phyloP scores from a whole-genome alignment of 2,888 invertebrate species.

The Parascotia fuliginaria region DNA sequence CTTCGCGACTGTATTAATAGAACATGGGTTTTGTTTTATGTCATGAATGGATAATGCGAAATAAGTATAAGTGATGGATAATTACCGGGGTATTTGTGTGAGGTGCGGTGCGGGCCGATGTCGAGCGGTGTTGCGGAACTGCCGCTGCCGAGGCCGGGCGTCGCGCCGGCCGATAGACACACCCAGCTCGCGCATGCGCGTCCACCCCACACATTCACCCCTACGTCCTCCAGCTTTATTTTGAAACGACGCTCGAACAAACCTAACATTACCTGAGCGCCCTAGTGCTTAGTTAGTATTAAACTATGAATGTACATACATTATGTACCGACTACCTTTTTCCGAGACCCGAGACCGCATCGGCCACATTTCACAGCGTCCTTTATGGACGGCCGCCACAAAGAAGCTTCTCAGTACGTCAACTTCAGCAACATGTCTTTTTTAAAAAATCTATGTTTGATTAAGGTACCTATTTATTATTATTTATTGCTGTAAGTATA shows the following conservation, averaged over 20 bases:
- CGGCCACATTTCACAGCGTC: not conserved
- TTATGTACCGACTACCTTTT: not conserved
- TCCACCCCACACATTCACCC: constrained; percentile 49
- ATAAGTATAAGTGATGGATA: constrained; percentile 46
- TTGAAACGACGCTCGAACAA: constrained; percentile 35
- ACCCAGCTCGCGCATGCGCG: constrained; percentile 80
- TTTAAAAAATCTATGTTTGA: too few species aligned
- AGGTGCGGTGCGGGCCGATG: constrained; percentile 47
- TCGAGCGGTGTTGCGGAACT: constrained; percentile 68
- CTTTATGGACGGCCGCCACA: not conserved
- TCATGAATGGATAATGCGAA: constrained; percentile 23
- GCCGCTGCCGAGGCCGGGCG: constrained; percentile 65
- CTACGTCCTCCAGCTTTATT: constrained; percentile 42
- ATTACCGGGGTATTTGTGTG: constrained; percentile 52
- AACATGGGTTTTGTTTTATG: constrained; percentile 18
- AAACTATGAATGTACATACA: constrained; percentile 1
- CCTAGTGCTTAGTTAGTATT: constrained; percentile 11
- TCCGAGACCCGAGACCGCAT: not conserved
- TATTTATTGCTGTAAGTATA: too few species aligned
- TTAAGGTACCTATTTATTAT: too few species aligned
- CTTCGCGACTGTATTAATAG: constrained; percentile 6
- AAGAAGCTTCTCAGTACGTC: not conserved
- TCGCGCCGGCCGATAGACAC: constrained; percentile 69
- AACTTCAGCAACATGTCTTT: too few species aligned
- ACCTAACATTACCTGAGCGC: constrained; percentile 39